These are phyloP conservation scores for Drosophila yooni DNA, from an alignment of 2,888 invertebrate genomes.

Conservation along the genomic window DNA sequence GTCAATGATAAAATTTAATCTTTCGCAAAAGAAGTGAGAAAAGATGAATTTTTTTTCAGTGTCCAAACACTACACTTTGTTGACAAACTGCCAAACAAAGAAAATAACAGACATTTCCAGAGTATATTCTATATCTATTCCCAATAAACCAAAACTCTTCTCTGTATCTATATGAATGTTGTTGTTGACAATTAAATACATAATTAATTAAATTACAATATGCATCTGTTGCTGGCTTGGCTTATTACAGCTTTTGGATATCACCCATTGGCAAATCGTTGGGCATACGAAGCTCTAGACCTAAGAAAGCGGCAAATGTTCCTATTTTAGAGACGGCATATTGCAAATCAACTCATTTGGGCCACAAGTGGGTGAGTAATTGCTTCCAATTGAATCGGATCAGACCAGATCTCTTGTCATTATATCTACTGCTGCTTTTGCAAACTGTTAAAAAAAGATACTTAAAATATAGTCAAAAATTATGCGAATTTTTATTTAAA, in stretches of 20 bases:
- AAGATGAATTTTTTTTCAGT: neutral
- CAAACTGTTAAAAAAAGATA: no score
- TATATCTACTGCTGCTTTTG: neutral
- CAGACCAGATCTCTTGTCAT: neutral
- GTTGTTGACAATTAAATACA: neutral
- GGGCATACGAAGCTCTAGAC: slow-evolving; percentile 92
- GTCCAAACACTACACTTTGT: neutral
- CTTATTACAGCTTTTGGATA: slow-evolving; percentile 88
- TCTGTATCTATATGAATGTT: neutral
- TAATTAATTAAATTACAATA: neutral
- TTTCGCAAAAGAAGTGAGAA: neutral
- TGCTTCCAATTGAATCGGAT: neutral
- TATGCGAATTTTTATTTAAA: no score
- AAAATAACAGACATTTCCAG: neutral
- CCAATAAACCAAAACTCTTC: neutral
- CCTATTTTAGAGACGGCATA: slow-evolving; percentile 92
- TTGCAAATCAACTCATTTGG: slow-evolving; percentile 88
- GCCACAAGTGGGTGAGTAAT: slow-evolving; percentile 90
- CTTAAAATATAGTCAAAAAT: no score
- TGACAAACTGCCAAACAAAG: neutral
- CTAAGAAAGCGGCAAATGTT: slow-evolving; percentile 91
- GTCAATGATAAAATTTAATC: neutral
- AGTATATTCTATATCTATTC: neutral
- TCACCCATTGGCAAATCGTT: slow-evolving; percentile 92
- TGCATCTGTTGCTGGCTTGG: neutral